phyloP scores from a whole-genome alignment of 2,113 vertebrate genomes.

The Syngnathus typhle region DNA sequence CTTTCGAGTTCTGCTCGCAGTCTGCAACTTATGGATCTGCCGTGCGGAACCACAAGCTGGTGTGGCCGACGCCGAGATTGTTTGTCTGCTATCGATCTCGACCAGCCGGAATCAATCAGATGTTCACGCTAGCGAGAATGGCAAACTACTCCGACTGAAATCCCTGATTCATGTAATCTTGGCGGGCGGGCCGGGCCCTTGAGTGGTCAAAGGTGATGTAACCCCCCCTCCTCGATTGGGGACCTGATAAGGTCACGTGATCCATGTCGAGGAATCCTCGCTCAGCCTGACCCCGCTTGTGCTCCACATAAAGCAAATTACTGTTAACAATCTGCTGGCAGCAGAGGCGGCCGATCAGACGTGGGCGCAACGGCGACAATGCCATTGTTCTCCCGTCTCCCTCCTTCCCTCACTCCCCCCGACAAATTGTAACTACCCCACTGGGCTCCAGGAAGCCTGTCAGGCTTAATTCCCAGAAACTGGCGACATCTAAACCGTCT shows the following conservation, averaged over 20 bases:
- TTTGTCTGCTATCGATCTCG: conserved; percentile 63
- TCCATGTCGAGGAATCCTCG: conserved; percentile 50
- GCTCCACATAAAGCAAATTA: conserved; percentile 64
- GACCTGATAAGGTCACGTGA: conserved; percentile 61
- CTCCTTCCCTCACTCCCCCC: conserved; percentile 53
- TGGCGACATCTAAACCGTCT: conserved; percentile 54
- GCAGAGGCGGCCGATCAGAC: conserved; percentile 29
- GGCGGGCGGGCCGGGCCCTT: conserved; percentile 29
- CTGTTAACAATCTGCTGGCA: conserved; percentile 55
- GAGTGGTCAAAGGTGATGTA: conserved; percentile 59
- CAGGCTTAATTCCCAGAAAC: conserved; percentile 55
- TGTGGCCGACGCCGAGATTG: conserved; percentile 21
- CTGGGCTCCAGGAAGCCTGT: conserved; percentile 60
- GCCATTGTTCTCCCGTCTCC: conserved; percentile 56
- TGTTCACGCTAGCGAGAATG: conserved; percentile 10
- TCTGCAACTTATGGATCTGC: conserved; percentile 46
- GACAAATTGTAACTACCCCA: conserved; percentile 67
- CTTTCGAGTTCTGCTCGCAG: conserved; percentile 21
- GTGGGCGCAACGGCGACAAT: conserved; percentile 50
- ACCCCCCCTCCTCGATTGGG: conserved; percentile 50
- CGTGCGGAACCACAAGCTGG: conserved; percentile 12
- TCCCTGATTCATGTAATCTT: conserved; percentile 23
- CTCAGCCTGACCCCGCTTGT: conserved; percentile 51
- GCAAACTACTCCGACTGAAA: conserved; percentile 30
- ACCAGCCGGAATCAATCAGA: conserved; percentile 39